These are phyloP conservation scores for Baronia brevicornis DNA, from an alignment of 2,888 invertebrate genomes.

Conservation along the genomic window DNA sequence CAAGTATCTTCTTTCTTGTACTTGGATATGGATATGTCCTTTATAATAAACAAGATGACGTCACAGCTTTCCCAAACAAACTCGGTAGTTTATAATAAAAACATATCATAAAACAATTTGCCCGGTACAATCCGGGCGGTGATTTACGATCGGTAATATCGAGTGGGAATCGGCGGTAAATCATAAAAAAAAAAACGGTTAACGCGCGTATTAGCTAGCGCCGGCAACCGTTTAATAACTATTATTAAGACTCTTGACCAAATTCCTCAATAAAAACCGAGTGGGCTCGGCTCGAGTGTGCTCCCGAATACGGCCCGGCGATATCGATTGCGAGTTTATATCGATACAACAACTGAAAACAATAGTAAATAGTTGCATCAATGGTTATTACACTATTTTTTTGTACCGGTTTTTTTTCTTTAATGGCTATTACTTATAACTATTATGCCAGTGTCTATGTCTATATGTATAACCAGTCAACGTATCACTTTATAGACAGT, in stretches of 20 bases:
- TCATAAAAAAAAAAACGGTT: conserved; percentile 68
- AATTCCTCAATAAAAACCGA: conserved; percentile 56
- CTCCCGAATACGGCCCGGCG: conserved; percentile 27
- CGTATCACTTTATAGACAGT: too few species aligned
- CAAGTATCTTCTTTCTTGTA: too few species aligned
- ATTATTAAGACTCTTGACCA: conserved; percentile 65
- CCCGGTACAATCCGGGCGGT: conserved; percentile 48
- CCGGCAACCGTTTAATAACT: conserved; percentile 67
- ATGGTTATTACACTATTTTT: too few species aligned
- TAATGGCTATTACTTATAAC: too few species aligned
- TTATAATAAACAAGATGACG: conserved; percentile 6
- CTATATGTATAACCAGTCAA: too few species aligned
- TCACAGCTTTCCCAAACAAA: conserved; percentile 5
- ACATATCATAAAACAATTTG: conserved; percentile 69
- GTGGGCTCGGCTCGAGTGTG: conserved; percentile 30
- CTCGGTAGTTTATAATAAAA: conserved; percentile 37
- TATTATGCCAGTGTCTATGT: too few species aligned
- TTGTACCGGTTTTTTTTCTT: too few species aligned
- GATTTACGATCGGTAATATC: conserved; percentile 65
- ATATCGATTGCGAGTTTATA: too few species aligned
- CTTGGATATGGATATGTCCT: too few species aligned
- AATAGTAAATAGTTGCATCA: too few species aligned
- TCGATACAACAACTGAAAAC: too few species aligned
- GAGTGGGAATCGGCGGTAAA: conserved; percentile 62
- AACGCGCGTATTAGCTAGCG: conserved; percentile 62